phyloP scores from a whole-genome alignment of 2,888 invertebrate species.

The Agrotis puta region DNA sequence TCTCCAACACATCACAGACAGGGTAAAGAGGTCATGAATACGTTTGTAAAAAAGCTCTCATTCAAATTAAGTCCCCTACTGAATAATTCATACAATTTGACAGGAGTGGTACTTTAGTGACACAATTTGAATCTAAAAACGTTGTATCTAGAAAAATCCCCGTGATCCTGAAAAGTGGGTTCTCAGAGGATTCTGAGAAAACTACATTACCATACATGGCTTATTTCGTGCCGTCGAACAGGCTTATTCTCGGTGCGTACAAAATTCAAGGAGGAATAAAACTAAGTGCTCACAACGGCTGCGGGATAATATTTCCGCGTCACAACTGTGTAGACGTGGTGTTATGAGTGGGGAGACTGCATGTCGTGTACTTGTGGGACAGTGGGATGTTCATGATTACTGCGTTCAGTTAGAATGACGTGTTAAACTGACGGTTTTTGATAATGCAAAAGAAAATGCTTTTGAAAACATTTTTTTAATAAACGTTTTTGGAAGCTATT shows the following conservation, averaged over 20 bases:
- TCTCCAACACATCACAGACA: conserved; percentile 33
- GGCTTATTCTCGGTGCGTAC: conserved; percentile 60
- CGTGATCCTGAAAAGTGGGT: conserved; percentile 60
- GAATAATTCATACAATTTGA: conserved; percentile 69
- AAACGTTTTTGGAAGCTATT: too few species aligned
- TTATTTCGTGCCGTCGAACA: conserved; percentile 49
- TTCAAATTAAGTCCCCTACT: conserved; percentile 65
- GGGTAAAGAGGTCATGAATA: conserved; percentile 61
- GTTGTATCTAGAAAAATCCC: conserved; percentile 62
- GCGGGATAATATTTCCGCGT: conserved; percentile 63
- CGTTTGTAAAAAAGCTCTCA: conserved; percentile 66
- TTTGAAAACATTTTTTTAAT: neutral
- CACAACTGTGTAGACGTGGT: conserved; percentile 53
- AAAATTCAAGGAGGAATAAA: conserved; percentile 66
- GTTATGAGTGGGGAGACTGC: conserved; percentile 51
- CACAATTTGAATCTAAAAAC: conserved; percentile 67
- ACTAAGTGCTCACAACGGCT: conserved; percentile 62
- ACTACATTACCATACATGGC: conserved; percentile 63
- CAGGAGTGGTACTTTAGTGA: conserved; percentile 61
- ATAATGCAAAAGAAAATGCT: neutral
- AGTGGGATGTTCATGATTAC: neutral
- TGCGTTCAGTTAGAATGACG: neutral
- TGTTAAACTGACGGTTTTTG: neutral
- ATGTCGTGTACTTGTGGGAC: conserved; percentile 15
- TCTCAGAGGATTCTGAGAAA: conserved; percentile 47